These are phyloP conservation scores for Spheniscus humboldti DNA, from an alignment of 2,797 vertebrate genomes.

Conservation along the genomic window DNA sequence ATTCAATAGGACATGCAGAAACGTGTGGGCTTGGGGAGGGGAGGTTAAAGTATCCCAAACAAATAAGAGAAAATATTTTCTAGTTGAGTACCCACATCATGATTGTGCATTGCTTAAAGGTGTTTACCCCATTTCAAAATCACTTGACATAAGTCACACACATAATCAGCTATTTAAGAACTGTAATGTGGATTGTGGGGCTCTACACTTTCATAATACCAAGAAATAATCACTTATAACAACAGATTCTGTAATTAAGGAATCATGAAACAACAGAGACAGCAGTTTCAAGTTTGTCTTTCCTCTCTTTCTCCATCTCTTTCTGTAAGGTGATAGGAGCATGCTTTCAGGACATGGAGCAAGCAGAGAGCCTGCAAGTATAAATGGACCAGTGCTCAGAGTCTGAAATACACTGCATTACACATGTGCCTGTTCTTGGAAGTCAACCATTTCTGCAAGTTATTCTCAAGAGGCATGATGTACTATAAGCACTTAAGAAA, in stretches of 20 bases:
- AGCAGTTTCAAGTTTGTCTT: slow-evolving; percentile 18
- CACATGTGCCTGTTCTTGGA: slow-evolving; percentile 72
- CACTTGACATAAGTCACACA: slow-evolving; percentile 14
- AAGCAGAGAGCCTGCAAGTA: not conserved
- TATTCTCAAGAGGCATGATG: slow-evolving; percentile 64
- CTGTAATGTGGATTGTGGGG: not conserved
- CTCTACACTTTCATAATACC: slow-evolving; percentile 11
- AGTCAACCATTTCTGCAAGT: slow-evolving; percentile 69
- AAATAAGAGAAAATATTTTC: slow-evolving; percentile 44
- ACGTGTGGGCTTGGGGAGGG: not conserved
- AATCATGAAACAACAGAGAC: slow-evolving; percentile 18
- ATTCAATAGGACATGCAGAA: not conserved
- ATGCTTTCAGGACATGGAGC: not conserved
- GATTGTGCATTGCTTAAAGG: not conserved
- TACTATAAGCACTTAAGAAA: slow-evolving; percentile 73
- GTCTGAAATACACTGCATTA: slow-evolving; percentile 14
- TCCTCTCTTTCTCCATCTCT: not conserved
- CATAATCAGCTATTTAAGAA: slow-evolving; percentile 46
- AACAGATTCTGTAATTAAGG: slow-evolving; percentile 50
- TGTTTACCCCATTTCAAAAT: slow-evolving; percentile 42
- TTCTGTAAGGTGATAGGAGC: not conserved
- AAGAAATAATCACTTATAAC: slow-evolving; percentile 54
- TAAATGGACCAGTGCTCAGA: not conserved
- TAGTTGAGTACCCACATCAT: not conserved
- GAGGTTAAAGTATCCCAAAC: not conserved